Evolutionary conservation across 2,113 vertebrate genomes (phyloP).

Genomic region (Poeciliopsis prolifica): DNA sequence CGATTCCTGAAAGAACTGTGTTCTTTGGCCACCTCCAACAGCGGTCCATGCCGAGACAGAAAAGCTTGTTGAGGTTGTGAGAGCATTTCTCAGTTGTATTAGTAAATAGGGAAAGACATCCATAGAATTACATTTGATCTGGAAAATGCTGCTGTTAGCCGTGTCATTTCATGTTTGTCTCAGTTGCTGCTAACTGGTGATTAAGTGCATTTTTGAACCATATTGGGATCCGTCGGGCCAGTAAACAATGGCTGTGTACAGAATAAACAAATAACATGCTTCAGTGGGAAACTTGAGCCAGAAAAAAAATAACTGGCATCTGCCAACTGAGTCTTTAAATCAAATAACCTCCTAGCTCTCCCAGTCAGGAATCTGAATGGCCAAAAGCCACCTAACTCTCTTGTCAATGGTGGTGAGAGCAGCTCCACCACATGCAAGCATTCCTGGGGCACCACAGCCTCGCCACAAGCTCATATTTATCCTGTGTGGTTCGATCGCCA

Average conservation of each 20-base stretch:
- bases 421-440: conserved; percentile 77
- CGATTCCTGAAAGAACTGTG: conserved; percentile 45
- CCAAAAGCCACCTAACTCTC: conserved; percentile 74
- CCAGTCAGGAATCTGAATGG: conserved; percentile 73
- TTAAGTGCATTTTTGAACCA: conserved; percentile 70
- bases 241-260: conserved; percentile 69
- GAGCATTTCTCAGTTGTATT: conserved; percentile 57
- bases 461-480: conserved; percentile 82
- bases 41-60: conserved; percentile 2
- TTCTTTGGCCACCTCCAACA: conserved; percentile 28
- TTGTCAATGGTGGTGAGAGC: conserved; percentile 81
- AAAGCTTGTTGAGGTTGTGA: conserved; percentile 38
- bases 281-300: conserved; percentile 62
- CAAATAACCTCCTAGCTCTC: conserved; percentile 67
- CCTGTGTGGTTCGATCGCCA: conserved; percentile 78
- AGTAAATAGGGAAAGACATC: conserved; percentile 65
- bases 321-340: conserved; percentile 47
- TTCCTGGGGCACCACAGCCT: conserved; percentile 77
- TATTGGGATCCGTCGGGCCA: conserved; percentile 52
- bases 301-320: conserved; percentile 58
- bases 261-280: conserved; percentile 76
- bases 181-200: conserved; percentile 64
- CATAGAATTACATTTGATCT: conserved; percentile 53
- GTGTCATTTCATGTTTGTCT: conserved; percentile 67
- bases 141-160: conserved; percentile 58